A percentile compares a stretch with the other conserved stretches of the same genome.
Evolutionary conservation across 2,797 vertebrate genomes (phyloP).

Genomic region (Zenarchopterus dispar): DNA sequence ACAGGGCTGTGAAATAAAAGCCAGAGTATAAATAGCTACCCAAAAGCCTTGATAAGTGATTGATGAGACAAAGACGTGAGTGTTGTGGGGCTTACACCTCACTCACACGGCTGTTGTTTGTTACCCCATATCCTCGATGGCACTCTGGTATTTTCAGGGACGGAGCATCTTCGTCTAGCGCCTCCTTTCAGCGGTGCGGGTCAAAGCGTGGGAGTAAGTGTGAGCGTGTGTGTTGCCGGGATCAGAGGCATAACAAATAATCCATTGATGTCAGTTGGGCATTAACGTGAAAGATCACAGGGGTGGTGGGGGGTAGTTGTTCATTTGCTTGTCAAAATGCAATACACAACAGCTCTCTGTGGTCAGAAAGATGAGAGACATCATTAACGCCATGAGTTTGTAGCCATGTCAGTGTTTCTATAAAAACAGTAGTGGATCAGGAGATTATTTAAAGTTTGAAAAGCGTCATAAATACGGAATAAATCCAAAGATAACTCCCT

Average conservation of each 20-base stretch:
- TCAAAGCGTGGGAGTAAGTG: constrained; percentile 35
- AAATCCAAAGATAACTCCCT: no score
- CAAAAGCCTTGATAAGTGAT: constrained; percentile 77
- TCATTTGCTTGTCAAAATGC: constrained; percentile 2
- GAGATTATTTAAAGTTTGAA: no score
- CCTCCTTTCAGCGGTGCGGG: constrained; percentile 14
- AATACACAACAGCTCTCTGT: not conserved
- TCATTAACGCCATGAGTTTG: no score
- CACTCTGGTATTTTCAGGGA: constrained; percentile 70
- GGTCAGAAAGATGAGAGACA: not conserved
- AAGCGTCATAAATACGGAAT: no score
- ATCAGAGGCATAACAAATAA: constrained; percentile 38
- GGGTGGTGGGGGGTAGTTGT: not conserved
- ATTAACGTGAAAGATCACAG: constrained; percentile 66
- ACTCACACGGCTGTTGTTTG: constrained; percentile 76
- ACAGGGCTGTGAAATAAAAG: constrained; percentile 49
- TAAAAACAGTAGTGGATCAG: no score
- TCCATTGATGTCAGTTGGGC: constrained; percentile 49
- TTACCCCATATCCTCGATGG: constrained; percentile 62
- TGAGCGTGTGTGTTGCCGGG: constrained; percentile 16
- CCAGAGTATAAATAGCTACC: constrained; percentile 76
- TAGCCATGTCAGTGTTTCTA: no score
- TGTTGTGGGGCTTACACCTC: constrained; percentile 71
- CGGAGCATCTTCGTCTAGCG: constrained; percentile 40
- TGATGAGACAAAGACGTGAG: constrained; percentile 64